A percentile compares a stretch with the other conserved stretches of the same genome.
Evolutionary conservation across 1,140 invertebrate species (phyloP).

Genomic region (Drosophila equinoxialis): DNA sequence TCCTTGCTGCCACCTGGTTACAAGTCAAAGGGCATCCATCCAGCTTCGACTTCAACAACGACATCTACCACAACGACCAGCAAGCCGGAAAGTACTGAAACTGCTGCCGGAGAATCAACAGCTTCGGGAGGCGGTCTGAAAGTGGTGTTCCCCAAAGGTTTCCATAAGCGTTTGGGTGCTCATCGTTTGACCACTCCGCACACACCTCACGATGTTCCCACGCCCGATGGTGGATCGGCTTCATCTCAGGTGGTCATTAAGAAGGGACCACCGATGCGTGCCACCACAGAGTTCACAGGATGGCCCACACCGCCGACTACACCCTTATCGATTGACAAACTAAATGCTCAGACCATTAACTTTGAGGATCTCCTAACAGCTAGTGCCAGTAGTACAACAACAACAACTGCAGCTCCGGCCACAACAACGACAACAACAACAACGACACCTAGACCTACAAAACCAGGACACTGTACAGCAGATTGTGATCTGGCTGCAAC

Average conservation of each 20-base stretch:
- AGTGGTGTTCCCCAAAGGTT: conserved; percentile 91
- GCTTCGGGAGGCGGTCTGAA: conserved; percentile 84
- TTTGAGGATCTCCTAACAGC: conserved; percentile 72
- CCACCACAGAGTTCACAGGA: conserved; percentile 93
- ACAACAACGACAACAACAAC: conserved; percentile 91
- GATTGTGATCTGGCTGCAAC: conserved; percentile 93
- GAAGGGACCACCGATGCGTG: conserved; percentile 92
- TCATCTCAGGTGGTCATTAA: conserved; percentile 87
- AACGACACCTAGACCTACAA: conserved; percentile 88
- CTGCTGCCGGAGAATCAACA: conserved; percentile 49
- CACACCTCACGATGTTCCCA: conserved; percentile 41
- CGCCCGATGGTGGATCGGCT: conserved; percentile 63
- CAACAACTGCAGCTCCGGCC: conserved; percentile 86
- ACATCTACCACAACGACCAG: conserved; percentile 51
- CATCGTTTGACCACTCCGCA: conserved; percentile 86
- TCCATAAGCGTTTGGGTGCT: conserved; percentile 87
- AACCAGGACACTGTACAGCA: conserved; percentile 89
- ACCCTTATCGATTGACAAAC: conserved; percentile 91
- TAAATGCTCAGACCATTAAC: conserved; percentile 87
- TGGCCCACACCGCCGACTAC: conserved; percentile 94
- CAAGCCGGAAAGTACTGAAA: conserved; percentile 51
- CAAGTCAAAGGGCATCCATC: conserved; percentile 76
- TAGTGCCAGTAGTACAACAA: conserved; percentile 83
- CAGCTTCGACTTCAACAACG: conserved; percentile 49
- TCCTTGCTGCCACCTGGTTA: conserved; percentile 86